Base-by-base conservation (phyloP, 2,113 vertebrate genomes). In the Dipodomys spectabilis region DNA sequence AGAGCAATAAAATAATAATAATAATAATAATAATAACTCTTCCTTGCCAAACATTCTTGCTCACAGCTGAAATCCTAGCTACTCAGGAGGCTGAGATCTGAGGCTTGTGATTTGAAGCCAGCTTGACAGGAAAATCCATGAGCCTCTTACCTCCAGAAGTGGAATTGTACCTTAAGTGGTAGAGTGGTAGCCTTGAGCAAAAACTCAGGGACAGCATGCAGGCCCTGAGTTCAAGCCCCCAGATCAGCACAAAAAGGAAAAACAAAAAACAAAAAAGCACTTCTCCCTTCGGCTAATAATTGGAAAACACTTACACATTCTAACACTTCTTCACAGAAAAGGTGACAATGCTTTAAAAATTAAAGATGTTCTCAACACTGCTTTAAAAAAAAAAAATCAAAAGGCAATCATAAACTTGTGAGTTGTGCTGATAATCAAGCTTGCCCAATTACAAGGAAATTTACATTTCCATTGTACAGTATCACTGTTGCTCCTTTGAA, bases 261-360 rank as follows among this genome's bases (percentile, higher is more conserved):
- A 53, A 13, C 1, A 53, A 53, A 53, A 13, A 13, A 53, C 8
- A 13, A 57, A 57, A 16, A 11, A 16, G 53, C 15, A 15, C 13
- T 13, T 18, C 15, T 57, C 53, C 44, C 49, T 85, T 84, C 30
- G 25, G 9, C 25, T 82, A 94, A 84, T 69, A 28, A 78, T 35
- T n/a, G 30, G 82, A 72, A 79, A 82, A 79, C 28, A 62, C 53
- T 73, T 80, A 6, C 27, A 90, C 82, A 83, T 23, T 28, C 82
- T 67, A 83, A 82, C 28, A 91, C 32, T 80, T 93, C 77, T 64
- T 80, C 44, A 83, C 9, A 49, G n/a, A 95, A 93, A 93, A 88
- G 28, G 65, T 62, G 22, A 22, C 7, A 39, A 32, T 28, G 8
- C 8, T 28, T 57, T 88, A 44, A 53, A 82, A 90, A 88, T 20